Evolutionary conservation across 2,888 invertebrate species (phyloP), one percentile per base, ranked within the genome.

Genomic region (Aphelenchoides bicaudatus): DNA sequence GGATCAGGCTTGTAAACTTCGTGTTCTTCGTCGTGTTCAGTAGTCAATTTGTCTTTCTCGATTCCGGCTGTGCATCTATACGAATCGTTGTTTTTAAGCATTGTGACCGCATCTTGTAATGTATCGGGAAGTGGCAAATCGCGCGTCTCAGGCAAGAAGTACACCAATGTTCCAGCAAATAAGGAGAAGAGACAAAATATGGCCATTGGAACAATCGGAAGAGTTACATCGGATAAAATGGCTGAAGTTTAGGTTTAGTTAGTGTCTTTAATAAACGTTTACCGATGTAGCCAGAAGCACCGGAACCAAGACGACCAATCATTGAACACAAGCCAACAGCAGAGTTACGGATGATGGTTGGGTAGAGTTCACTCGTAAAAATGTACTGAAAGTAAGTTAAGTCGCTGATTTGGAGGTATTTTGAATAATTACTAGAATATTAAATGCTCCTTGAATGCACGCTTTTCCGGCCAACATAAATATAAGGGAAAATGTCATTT

Each of bases 401-500:
- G 54, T 72, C 70, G 66, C 73, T 77, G 61, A 66, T 78, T 78
- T 21, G n/a, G n/a, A n/a, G n/a, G n/a, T n/a, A n/a, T n/a, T n/a
- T n/a, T n/a, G n/a, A n/a, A n/a, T n/a, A n/a, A n/a, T n/a, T n/a
- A n/a, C n/a, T n/a, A 78, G 65, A 56, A 79, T 75, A 59, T 75
- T 78, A 67, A 78, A 78, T 3, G 78, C 75, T 25, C 72, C 75
- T 59, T 79, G 79, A 39, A 78, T 74, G 49, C 68, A 78, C 16
- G 72, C 71, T 62, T 79, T 79, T 27, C 77, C 78, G 21, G 74
- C 56, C 49, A 79, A 61, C 71, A 79, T 72, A 54, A 74, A 72
- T 8, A 66, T 56, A 29, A 79, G 58, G 1, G 73, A 75, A 34
- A 66, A 61, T 23, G 72, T 68, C 39, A 62, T 62, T 29, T 65